Evolutionary conservation across 2,113 vertebrate species (phyloP).

Genomic region (Anser brachyrhynchus): DNA sequence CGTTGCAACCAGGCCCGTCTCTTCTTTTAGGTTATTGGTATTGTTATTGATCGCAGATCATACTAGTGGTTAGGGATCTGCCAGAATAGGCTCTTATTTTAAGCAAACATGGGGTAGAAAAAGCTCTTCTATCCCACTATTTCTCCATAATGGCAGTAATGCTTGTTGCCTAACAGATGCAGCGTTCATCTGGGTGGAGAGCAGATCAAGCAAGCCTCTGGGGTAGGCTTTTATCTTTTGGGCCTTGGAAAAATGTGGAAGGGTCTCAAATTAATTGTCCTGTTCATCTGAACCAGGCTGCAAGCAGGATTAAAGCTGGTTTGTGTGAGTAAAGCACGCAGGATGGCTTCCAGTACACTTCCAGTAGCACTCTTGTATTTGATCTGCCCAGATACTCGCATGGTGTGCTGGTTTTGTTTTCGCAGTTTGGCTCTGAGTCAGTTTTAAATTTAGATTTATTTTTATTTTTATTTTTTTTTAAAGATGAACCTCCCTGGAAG

Average conservation of each 20-base stretch:
- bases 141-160: neutral
- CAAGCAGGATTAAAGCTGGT: neutral
- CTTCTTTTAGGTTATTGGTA: neutral
- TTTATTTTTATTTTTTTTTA: neutral
- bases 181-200: neutral
- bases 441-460: slow-evolving; percentile 60
- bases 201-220: neutral
- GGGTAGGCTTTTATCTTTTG: neutral
- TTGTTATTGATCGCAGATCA: neutral
- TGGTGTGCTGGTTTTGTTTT: neutral
- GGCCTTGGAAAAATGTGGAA: neutral
- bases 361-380: neutral
- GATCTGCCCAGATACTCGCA: slow-evolving; percentile 17
- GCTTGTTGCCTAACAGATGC: slow-evolving; percentile 9
- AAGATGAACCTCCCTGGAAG: slow-evolving; percentile 54
- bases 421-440: slow-evolving; percentile 29
- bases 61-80: neutral
- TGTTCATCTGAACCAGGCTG: neutral
- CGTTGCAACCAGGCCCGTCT: neutral
- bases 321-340: neutral
- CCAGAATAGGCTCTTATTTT: neutral
- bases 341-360: neutral
- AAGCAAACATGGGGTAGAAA: neutral
- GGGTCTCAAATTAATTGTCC: slow-evolving; percentile 37
- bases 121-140: neutral